Base-by-base conservation (phyloP, 1,140 invertebrate genomes). In the Eumaeus atala region DNA sequence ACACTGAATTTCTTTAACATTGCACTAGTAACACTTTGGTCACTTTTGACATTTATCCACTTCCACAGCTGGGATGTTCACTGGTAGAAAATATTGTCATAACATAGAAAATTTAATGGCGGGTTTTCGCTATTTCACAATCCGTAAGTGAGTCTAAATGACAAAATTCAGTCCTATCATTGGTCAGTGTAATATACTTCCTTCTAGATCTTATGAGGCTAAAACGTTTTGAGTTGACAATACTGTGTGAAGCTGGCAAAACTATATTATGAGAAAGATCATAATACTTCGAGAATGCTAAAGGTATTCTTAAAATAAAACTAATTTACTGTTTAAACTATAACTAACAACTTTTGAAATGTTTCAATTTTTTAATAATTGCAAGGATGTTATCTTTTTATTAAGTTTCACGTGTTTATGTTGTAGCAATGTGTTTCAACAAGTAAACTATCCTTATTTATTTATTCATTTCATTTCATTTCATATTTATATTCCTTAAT, bases 211-310 rank as follows among this genome's bases (percentile, higher is more conserved):
- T 28, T 28, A 28, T 28, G 6, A 28, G 21, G 21, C 6, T 28
- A 28, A 28, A 6, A 2, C 2, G 97, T 63, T 64, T 91, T 91
- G 51, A 12, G 3, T 51, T 48, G 7, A 8, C 11, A 6, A 34
- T 9, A 40, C 12, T 38, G 56, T 64, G 53, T 1, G 64, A 58
- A 1, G 51, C 59, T 9, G 62, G 64, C 14, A 61, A 50, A 4
- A 6, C 21, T 28, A 28, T 28, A 6, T 28, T 28, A 44, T 67
- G 56, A 44, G 48, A 70, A 9, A 70, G 48, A 42, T 47, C 54
- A 53, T 54, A 65, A 36, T 59, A 51, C 18, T 58, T 58, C 9
- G 54, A 12, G 12, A 11, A 54, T 0, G 65, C 58, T 57, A 67
- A 52, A 8, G 67, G 67, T 12, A 67, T 58, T 38, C 37, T 56